Evolutionary conservation across 2,113 vertebrate genomes (phyloP), one percentile per base, ranked within the genome.

Genomic region (Alethe castanea): DNA sequence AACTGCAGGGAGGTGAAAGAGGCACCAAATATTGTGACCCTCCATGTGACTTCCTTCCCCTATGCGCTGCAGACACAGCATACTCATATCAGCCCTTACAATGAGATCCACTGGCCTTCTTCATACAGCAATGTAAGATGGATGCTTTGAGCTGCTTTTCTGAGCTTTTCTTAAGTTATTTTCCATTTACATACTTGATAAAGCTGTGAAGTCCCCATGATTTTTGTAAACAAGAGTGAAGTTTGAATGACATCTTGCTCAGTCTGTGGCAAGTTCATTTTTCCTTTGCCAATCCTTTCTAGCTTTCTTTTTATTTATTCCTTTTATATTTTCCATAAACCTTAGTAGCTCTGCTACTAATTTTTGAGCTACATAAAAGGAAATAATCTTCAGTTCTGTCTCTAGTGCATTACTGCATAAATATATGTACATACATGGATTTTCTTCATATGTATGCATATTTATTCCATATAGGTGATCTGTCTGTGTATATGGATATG

Each of bases 11-110:
- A 98, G 95, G 98, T 99, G 97, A 98, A 98, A 97, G 99, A 99
- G 78, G 98, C 99, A 2, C 96, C 99, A 64, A 99, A 99, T 97
- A 98, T 99, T 81, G 97, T 99, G 92, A 99, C 98, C 3, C 99
- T 99, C 23, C 99, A 99, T 1, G 99, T 99, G 94, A 99, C 99
- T 15, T 99, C 99, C 52, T 99, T 99, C 97, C 99, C 99, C 3
- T 99, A 99, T 2, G 98, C 99, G 9, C 98, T 99, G 83, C 99
- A 99, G 97, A 99, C 99, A 2, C 99, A 99, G 92, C 98, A 97
- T 81, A 99, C 99, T 10, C 99, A 98, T 31, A 98, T 99, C 96
- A 99, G 99, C 94, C 99, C 99, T 19, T 99, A 99, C 97, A 99
- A 99, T 25, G 99, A 99, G 98, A 98, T 99, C 97, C 99, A 99